Percentiles rank a stretch among this genome's conserved stretches.
Conservation (phyloP, 2,113 vertebrate genomes). For the Macquaria ambigua region DNA sequence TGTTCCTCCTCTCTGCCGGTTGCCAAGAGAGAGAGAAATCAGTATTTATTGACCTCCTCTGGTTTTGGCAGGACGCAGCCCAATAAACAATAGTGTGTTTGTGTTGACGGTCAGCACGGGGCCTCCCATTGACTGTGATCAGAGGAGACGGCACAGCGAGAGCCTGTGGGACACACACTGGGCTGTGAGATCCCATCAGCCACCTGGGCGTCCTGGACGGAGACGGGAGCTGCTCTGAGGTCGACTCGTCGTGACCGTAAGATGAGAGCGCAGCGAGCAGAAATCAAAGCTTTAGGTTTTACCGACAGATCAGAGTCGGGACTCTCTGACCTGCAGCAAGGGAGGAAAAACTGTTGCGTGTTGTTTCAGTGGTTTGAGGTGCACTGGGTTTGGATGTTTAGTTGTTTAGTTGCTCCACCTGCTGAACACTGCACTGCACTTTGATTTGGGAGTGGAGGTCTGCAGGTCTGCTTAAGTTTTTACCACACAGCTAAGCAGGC, state of each 20-base stretch:
- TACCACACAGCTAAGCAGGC: too few species aligned
- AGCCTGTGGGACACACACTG: slow-evolving; percentile 10
- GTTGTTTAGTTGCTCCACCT: too few species aligned
- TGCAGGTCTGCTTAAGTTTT: too few species aligned
- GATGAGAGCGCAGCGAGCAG: not conserved
- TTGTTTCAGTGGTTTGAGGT: too few species aligned
- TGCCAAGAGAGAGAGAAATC: not conserved
- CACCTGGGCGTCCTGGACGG: slow-evolving; percentile 30
- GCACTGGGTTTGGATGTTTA: too few species aligned
- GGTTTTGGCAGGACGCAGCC: slow-evolving; percentile 17
- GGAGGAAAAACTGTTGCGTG: too few species aligned
- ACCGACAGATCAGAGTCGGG: too few species aligned
- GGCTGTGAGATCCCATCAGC: slow-evolving; percentile 51
- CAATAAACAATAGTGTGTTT: slow-evolving; percentile 51
- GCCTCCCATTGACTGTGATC: slow-evolving; percentile 30
- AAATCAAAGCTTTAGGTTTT: too few species aligned
- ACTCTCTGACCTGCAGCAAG: too few species aligned
- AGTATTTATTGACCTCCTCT: slow-evolving; percentile 13
- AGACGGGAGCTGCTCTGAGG: not conserved
- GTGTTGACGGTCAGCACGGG: slow-evolving; percentile 33
- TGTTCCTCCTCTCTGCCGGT: not conserved
- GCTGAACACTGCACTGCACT: too few species aligned
- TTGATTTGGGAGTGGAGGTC: too few species aligned
- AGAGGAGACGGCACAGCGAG: slow-evolving; percentile 27
- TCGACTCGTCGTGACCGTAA: not conserved